These are phyloP conservation scores for Mionectes olivaceus DNA, from an alignment of 2,797 vertebrate genomes.

Conservation along the genomic window DNA sequence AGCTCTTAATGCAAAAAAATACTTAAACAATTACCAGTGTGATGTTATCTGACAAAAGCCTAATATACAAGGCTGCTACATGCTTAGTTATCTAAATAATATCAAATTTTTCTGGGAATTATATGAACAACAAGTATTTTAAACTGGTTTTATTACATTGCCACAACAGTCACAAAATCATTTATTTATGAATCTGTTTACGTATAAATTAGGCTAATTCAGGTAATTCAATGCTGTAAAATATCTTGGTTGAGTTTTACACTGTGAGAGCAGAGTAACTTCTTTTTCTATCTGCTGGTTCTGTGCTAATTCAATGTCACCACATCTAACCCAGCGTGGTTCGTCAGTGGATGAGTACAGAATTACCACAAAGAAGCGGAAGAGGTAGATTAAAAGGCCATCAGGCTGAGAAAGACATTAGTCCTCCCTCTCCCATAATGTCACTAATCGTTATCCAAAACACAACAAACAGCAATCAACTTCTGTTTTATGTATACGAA, in stretches of 20 bases:
- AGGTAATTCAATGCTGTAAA: neutral
- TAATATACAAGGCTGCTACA: neutral
- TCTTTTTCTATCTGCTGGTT: neutral
- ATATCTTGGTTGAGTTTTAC: neutral
- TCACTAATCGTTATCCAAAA: neutral
- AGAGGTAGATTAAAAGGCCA: neutral
- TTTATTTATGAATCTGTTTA: neutral
- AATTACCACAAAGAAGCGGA: neutral
- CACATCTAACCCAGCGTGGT: neutral
- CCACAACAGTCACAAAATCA: neutral
- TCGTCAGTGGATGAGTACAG: neutral
- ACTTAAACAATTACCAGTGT: neutral
- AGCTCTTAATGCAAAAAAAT: neutral
- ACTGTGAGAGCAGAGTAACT: neutral
- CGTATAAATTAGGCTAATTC: neutral
- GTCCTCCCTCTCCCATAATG: neutral
- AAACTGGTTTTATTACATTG: neutral
- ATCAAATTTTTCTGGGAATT: neutral
- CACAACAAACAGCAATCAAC: accelerated
- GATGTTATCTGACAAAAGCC: neutral
- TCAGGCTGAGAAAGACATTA: neutral
- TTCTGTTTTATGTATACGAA: neutral
- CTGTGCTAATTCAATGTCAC: neutral
- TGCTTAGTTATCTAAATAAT: neutral
- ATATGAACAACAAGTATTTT: neutral